Evolutionary conservation across 2,888 invertebrate genomes (phyloP).

Genomic region (Amblyjoppa fuscipennis): DNA sequence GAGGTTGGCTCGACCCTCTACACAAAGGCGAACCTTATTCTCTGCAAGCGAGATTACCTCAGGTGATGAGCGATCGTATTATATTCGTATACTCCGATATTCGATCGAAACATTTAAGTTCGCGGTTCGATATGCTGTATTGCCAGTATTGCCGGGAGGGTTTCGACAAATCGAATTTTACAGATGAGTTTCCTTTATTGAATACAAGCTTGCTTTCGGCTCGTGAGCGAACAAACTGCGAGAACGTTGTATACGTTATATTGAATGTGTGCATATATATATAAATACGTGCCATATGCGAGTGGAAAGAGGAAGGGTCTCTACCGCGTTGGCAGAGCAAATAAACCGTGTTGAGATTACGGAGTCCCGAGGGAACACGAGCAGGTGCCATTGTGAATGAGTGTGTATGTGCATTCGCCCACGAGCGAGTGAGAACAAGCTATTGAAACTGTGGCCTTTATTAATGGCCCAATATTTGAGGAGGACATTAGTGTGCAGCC

Average conservation of each 20-base stretch:
- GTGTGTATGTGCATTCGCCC: conserved; percentile 52
- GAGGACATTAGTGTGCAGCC: conserved; percentile 80
- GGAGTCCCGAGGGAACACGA: conserved; percentile 81
- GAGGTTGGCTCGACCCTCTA: conserved; percentile 96
- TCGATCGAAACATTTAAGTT: conserved; percentile 27
- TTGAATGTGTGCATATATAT: conserved; percentile 17
- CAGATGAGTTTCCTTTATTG: conserved; percentile 84
- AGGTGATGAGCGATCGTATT: conserved; percentile 87
- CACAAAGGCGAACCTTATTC: conserved; percentile 95
- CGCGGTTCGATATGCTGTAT: not conserved
- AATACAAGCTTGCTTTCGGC: conserved; percentile 76
- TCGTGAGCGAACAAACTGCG: conserved; percentile 73
- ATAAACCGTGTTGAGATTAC: conserved; percentile 84
- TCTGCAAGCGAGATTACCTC: conserved; percentile 96
- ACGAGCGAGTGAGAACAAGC: conserved; percentile 74
- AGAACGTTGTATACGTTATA: conserved; percentile 30
- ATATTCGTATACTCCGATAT: conserved; percentile 33
- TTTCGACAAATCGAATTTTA: conserved; percentile 82
- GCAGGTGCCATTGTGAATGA: conserved; percentile 78
- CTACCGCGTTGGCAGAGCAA: conserved; percentile 75
- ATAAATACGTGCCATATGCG: conserved; percentile 12
- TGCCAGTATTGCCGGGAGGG: not conserved
- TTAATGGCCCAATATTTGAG: conserved; percentile 85
- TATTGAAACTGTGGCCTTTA: conserved; percentile 83
- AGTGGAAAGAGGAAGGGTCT: conserved; percentile 39